phyloP scores from a whole-genome alignment of 2,113 vertebrate genomes.

The Plestiodon gilberti region DNA sequence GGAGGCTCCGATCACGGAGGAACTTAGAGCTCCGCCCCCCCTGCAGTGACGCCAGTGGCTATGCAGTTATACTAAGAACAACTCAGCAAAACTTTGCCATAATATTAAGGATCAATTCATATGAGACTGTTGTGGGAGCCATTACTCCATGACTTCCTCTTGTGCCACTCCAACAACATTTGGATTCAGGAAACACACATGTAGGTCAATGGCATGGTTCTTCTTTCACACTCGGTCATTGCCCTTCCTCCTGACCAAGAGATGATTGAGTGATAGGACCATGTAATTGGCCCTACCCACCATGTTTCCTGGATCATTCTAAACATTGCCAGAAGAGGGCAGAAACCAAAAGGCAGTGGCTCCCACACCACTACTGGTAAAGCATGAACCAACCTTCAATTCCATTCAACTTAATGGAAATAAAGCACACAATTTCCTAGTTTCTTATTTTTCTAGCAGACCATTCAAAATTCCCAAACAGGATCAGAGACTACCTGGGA shows the following conservation, averaged over 20 bases:
- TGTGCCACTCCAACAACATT: neutral
- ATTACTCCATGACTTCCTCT: neutral
- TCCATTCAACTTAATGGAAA: neutral
- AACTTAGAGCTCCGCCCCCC: no score
- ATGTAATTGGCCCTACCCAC: neutral
- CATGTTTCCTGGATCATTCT: neutral
- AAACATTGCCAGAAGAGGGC: neutral
- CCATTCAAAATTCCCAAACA: neutral
- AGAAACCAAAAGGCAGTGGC: neutral
- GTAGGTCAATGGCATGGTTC: neutral
- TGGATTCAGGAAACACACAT: neutral
- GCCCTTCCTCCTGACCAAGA: neutral
- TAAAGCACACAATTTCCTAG: neutral
- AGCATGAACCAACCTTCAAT: neutral
- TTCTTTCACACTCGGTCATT: neutral
- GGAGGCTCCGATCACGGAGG: no score
- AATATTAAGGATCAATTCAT: neutral
- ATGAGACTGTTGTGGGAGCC: neutral
- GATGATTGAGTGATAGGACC: neutral
- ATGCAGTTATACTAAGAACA: neutral
- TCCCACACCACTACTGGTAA: neutral
- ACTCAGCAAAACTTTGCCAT: neutral
- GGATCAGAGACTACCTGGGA: neutral
- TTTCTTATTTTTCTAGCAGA: neutral
- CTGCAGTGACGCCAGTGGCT: no score